Evolutionary conservation across 2,888 invertebrate genomes (phyloP).

Genomic region (Andricus quercusramuli): DNA sequence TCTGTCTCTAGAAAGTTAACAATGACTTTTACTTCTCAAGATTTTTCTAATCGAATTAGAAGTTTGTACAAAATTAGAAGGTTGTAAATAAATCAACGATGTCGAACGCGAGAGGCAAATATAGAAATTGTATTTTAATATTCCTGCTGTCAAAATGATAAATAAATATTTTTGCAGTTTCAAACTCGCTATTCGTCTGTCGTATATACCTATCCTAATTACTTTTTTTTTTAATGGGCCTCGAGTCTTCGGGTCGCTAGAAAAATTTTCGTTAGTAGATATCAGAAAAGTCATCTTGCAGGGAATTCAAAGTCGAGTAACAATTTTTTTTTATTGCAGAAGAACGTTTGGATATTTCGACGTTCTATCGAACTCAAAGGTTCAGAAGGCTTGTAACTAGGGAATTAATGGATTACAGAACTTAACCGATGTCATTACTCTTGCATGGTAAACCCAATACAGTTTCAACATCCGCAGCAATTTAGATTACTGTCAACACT

Average conservation of each 20-base stretch:
- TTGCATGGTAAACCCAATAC: conserved; percentile 27
- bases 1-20: neutral
- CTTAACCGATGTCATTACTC: conserved; percentile 8
- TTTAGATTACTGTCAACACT: neutral
- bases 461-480: conserved; percentile 13
- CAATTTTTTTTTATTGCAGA: conserved; percentile 24
- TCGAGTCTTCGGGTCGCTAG: neutral
- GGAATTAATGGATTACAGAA: conserved; percentile 32
- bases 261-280: neutral
- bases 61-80: too few relatives aligned
- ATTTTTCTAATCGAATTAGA: neutral
- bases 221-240: neutral
- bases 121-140: conserved; percentile 43
- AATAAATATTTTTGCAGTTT: conserved; percentile 69
- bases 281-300: neutral
- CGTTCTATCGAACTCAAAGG: neutral
- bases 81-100: neutral
- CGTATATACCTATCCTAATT: conserved; percentile 52
- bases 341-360: conserved; percentile 12
- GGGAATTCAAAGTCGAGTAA: neutral
- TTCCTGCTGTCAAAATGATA: conserved; percentile 49
- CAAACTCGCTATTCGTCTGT: conserved; percentile 63
- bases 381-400: conserved; percentile 20
- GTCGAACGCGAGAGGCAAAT: conserved; percentile 24
- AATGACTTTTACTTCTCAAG: neutral